Percentiles rank a stretch among this genome's conserved stretches.
Evolutionary conservation across 2,797 vertebrate species (phyloP).

Genomic region (Phrynocephalus vlangalii): DNA sequence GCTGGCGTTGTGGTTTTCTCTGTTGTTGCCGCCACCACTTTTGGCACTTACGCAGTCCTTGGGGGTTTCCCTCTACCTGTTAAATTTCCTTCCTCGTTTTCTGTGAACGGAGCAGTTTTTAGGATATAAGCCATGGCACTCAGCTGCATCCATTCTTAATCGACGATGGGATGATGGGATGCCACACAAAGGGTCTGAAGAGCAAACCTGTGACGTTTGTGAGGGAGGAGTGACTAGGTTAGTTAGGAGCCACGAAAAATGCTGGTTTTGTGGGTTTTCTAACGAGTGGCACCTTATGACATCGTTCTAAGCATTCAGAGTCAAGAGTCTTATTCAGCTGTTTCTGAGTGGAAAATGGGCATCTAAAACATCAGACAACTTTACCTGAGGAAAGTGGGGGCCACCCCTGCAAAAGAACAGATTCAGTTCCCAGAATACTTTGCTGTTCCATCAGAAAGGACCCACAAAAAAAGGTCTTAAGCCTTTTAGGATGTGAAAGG

Average conservation of each 20-base stretch:
- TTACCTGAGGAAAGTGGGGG: neutral
- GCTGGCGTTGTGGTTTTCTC: neutral
- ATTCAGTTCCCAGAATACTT: neutral
- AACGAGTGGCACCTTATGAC: neutral
- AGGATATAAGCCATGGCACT: neutral
- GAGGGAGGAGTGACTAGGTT: neutral
- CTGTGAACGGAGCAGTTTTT: neutral
- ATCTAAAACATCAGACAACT: neutral
- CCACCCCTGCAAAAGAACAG: neutral
- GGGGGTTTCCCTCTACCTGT: neutral
- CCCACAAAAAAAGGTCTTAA: too few species aligned
- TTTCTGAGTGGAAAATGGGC: neutral
- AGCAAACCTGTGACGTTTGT: too few species aligned
- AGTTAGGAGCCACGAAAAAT: neutral
- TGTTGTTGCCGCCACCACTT: too few species aligned
- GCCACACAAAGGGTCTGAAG: neutral
- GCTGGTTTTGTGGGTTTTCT: neutral
- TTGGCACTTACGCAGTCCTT: neutral
- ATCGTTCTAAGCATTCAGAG: neutral
- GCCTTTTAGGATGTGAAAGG: neutral
- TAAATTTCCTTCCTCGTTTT: neutral
- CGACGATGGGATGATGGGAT: neutral
- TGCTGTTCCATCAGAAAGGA: neutral
- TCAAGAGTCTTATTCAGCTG: too few species aligned
- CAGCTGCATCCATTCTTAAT: neutral